Evolutionary conservation across 2,113 vertebrate genomes (phyloP).

Genomic region (Aythya baeri): DNA sequence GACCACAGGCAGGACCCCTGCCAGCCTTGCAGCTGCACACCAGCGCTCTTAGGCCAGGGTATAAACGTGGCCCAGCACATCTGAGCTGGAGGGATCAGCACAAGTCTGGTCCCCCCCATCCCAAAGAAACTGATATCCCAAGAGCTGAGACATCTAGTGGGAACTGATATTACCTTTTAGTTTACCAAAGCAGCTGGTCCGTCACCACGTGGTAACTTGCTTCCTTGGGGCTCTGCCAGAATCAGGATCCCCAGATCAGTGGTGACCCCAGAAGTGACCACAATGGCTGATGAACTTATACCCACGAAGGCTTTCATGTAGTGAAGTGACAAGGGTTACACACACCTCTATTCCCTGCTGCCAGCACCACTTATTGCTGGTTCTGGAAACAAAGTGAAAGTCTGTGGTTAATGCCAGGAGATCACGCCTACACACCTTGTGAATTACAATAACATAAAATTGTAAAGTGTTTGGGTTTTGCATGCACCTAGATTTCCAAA

Average conservation of each 20-base stretch:
- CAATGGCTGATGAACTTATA: not conserved
- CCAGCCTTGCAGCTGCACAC: not conserved
- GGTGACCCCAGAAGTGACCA: not conserved
- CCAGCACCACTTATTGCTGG: not conserved
- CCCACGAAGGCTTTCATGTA: not conserved
- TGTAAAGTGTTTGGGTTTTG: not conserved
- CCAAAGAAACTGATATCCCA: not conserved
- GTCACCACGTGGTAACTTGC: not conserved
- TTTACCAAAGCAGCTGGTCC: not conserved
- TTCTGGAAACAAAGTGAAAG: not conserved
- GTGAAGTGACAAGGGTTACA: not conserved
- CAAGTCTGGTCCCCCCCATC: not conserved
- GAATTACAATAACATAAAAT: not conserved
- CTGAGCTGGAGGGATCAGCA: not conserved
- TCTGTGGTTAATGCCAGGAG: not conserved
- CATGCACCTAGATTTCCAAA: not conserved
- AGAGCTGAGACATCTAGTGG: not conserved
- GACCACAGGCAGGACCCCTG: not conserved
- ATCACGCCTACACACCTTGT: not conserved
- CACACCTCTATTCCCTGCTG: not conserved
- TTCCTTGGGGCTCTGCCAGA: not conserved
- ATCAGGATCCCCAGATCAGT: not conserved
- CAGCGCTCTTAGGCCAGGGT: not conserved
- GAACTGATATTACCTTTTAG: not conserved
- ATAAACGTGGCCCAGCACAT: fast-evolving